Conservation (phyloP, 2,113 vertebrate species). For the Pomatorhinus ruficollis region DNA sequence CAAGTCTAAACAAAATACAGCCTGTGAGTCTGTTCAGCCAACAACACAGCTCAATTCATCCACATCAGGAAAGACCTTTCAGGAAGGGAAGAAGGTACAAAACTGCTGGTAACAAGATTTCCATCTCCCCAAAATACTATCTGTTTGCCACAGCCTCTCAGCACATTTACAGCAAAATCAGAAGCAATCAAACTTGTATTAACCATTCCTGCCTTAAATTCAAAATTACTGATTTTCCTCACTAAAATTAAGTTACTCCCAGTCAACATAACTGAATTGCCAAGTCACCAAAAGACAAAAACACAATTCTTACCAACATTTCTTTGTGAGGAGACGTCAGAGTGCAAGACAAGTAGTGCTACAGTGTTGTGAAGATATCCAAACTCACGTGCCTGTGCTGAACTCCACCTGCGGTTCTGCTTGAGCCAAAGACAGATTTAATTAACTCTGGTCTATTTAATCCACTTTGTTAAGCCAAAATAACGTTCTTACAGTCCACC, state of each 20-base stretch:
- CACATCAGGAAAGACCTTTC: background rate
- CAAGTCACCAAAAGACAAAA: background rate
- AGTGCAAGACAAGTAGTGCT: conserved; percentile 89
- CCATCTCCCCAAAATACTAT: background rate
- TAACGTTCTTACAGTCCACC: background rate
- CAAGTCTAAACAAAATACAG: background rate
- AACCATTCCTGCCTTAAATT: background rate
- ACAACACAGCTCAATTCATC: background rate
- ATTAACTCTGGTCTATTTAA: background rate
- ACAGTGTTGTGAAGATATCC: conserved; percentile 94
- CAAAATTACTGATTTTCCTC: background rate
- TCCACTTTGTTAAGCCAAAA: background rate
- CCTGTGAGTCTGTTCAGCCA: background rate
- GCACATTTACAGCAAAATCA: background rate
- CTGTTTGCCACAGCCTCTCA: background rate
- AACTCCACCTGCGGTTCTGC: conserved; percentile 96
- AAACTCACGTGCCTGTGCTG: conserved; percentile 95
- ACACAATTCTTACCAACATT: conserved; percentile 81
- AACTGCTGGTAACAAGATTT: background rate
- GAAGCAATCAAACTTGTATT: background rate
- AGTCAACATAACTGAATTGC: background rate
- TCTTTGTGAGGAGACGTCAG: conserved; percentile 85
- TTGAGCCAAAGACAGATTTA: background rate
- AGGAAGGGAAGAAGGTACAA: background rate
- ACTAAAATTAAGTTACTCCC: background rate